phyloP scores from a whole-genome alignment of 2,113 vertebrate species.

The Peromyscus californicus region DNA sequence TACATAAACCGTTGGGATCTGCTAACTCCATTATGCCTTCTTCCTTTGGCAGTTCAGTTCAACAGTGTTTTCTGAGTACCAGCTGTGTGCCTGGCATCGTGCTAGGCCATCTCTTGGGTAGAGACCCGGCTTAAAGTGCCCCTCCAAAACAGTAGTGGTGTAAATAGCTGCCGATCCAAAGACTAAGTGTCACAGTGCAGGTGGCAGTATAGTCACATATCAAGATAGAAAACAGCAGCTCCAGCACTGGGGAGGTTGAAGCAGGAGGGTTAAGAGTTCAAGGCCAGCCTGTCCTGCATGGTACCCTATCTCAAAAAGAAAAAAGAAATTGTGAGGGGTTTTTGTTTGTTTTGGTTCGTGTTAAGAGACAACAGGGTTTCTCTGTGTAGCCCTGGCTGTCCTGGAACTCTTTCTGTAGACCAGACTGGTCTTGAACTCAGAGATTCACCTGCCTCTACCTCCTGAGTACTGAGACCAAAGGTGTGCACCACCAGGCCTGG shows the following conservation, averaged over 20 bases:
- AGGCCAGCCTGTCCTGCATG: background rate
- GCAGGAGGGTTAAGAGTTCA: background rate
- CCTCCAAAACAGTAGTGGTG: background rate
- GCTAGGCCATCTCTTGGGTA: background rate
- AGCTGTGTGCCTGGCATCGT: slow-evolving; percentile 55
- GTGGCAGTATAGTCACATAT: background rate
- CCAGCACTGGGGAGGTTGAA: background rate
- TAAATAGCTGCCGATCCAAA: background rate
- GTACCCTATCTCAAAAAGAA: too few relatives aligned
- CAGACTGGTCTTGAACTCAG: background rate
- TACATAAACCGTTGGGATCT: background rate
- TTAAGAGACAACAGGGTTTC: background rate
- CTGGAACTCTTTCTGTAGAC: background rate
- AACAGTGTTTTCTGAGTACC: slow-evolving; percentile 45
- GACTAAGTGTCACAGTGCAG: background rate
- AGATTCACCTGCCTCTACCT: background rate
- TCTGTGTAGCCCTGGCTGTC: background rate
- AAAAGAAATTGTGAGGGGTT: background rate
- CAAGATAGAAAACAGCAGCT: background rate
- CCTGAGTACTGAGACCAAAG: background rate
- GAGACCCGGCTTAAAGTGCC: background rate
- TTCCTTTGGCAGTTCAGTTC: background rate
- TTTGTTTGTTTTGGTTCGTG: background rate
- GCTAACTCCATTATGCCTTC: background rate
- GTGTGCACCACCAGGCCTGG: background rate